Percentiles rank a stretch among this genome's conserved stretches.
These are phyloP conservation scores for Myzus persicae DNA, from an alignment of 1,140 invertebrate species.

Conservation along the genomic window DNA sequence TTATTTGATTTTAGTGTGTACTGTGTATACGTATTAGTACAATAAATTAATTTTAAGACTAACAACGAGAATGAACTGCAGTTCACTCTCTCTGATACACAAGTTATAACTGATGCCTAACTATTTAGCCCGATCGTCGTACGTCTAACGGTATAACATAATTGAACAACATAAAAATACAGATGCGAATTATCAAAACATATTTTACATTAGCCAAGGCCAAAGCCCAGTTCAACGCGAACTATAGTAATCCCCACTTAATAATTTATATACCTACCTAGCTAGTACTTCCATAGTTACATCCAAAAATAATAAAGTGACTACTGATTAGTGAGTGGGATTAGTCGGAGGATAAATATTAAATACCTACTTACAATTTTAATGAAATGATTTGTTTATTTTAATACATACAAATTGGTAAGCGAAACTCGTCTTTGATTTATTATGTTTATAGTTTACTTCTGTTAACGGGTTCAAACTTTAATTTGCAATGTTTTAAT, in stretches of 20 bases:
- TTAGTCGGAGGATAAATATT: background rate
- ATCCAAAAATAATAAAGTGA: background rate
- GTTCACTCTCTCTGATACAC: background rate
- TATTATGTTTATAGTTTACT: background rate
- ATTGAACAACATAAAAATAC: slow-evolving; percentile 3
- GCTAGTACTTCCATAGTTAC: background rate
- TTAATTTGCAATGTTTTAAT: background rate
- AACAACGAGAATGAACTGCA: background rate
- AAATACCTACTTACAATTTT: background rate
- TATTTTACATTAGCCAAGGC: slow-evolving; percentile 26
- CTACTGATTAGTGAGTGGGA: background rate
- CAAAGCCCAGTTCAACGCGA: background rate
- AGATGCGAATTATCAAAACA: slow-evolving; percentile 14
- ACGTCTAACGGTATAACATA: background rate
- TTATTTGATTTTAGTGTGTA: background rate
- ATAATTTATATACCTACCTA: background rate
- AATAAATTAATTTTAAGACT: background rate
- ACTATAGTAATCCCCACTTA: slow-evolving; percentile 13
- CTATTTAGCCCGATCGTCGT: background rate
- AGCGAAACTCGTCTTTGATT: background rate
- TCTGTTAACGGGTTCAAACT: background rate
- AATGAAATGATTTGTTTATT: background rate
- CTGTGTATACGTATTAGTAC: background rate
- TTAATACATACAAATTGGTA: background rate
- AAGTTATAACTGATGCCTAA: background rate